phyloP scores from a whole-genome alignment of 2,797 vertebrate genomes.

The Galaxias olidus region DNA sequence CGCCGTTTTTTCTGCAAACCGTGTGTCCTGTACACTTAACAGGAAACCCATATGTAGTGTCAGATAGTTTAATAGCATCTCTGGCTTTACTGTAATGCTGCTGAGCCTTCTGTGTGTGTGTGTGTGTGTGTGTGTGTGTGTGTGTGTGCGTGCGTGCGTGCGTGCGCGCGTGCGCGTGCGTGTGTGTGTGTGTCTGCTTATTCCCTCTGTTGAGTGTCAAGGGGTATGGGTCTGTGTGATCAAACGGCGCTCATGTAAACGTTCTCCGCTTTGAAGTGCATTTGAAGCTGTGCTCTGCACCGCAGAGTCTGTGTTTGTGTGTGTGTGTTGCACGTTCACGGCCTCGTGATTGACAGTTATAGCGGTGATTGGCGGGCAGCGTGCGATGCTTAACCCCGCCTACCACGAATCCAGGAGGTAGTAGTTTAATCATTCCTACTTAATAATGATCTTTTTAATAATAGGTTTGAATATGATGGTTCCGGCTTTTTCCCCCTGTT shows the following conservation, averaged over 20 bases:
- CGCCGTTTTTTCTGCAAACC: not conserved
- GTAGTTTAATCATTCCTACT: too few relatives aligned
- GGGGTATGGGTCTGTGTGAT: not conserved
- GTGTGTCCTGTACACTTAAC: not conserved
- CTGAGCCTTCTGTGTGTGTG: not conserved
- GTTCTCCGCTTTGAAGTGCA: not conserved
- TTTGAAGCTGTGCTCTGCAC: not conserved
- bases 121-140: slow-evolving; percentile 41
- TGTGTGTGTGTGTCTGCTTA: slow-evolving; percentile 30
- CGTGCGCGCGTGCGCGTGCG: slow-evolving; percentile 5
- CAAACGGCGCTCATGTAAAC: slow-evolving; percentile 21
- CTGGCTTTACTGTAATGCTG: too few relatives aligned
- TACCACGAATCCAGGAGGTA: too few relatives aligned
- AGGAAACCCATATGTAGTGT: not conserved
- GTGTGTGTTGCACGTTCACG: not conserved
- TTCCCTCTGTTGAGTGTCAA: not conserved
- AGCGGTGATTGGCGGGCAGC: slow-evolving; percentile 57
- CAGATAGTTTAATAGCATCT: too few relatives aligned
- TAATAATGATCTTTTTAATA: too few relatives aligned
- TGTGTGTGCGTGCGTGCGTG: slow-evolving; percentile 34
- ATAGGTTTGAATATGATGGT: too few relatives aligned
- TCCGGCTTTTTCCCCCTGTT: too few relatives aligned
- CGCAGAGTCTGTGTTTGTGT: not conserved
- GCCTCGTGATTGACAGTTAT: slow-evolving; percentile 53
- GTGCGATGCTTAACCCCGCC: too few relatives aligned